Conservation (phyloP, 2,113 vertebrate genomes). For the Nothobranchius kuhntae region DNA sequence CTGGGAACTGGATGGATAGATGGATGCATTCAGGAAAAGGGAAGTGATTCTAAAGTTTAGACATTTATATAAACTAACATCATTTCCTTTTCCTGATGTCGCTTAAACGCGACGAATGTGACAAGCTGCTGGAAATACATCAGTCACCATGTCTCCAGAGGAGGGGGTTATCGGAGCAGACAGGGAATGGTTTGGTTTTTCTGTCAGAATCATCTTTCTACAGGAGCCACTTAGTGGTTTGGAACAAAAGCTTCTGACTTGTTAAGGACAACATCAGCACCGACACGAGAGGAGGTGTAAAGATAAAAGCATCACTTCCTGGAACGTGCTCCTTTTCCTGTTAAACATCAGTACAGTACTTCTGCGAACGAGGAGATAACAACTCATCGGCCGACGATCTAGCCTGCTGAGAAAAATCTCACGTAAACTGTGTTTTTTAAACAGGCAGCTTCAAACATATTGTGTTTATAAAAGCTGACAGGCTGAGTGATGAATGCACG, state of each 20-base stretch:
- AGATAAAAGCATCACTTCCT: neutral
- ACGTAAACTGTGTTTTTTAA: neutral
- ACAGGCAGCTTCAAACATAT: neutral
- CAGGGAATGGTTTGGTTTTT: conserved; percentile 5
- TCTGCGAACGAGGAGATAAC: neutral
- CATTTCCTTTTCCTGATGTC: too few relatives aligned
- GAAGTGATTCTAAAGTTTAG: too few relatives aligned
- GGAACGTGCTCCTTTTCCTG: neutral
- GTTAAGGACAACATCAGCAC: neutral
- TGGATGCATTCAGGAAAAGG: too few relatives aligned
- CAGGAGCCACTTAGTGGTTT: neutral
- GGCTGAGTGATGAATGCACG: conserved; percentile 9
- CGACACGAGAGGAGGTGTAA: neutral
- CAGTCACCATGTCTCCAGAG: too few relatives aligned
- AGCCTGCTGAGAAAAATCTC: neutral
- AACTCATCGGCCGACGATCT: neutral
- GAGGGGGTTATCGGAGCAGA: neutral
- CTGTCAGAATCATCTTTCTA: neutral
- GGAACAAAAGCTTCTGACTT: conserved; percentile 7
- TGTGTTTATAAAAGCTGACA: neutral
- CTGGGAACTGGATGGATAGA: too few relatives aligned
- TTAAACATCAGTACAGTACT: neutral
- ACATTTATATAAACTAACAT: too few relatives aligned
- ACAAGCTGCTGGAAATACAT: neutral
- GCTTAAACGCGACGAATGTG: neutral